Evolutionary conservation across 2,797 vertebrate species (phyloP), one percentile per base, ranked within the genome.

Genomic region (Alcedo atthis): DNA sequence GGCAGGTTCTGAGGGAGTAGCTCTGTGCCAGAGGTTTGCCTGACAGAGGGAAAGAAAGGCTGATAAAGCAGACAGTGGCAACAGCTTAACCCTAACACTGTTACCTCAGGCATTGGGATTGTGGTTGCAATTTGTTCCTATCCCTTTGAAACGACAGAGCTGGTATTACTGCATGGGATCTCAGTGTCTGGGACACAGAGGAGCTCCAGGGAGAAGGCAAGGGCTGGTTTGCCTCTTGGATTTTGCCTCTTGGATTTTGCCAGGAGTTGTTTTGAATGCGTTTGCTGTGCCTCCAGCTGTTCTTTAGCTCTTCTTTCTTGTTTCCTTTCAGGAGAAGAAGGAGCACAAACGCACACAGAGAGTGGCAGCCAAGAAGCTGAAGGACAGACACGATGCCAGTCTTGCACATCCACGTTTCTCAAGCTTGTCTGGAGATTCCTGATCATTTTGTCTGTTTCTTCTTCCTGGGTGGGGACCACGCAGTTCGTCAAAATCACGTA

Each of bases 401-500:
- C 98, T 35, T 99, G 98, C 87, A 97, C 97, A 30, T 98, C 97
- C 70, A 93, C 97, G 1, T 97, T 97, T 91, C 97, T 99, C 94
- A 99, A 99, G 97, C 98, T 99, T 37, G 95, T 99, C 93, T 99
- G 99, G 82, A 99, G 99, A 90, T 98, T 99, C 93, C 97, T 99
- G 97, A 97, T 99, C 97, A 98, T 99, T 79, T 96, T 99, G 92
- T 99, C 98, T 18, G 98, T 99, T 94, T 99, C 99, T 33, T 99
- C 99, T 6, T 99, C 99, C 86, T 99, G 99, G 99, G 98, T 99
- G 48, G 99, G 99, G 94, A 99, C 99, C 97, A 99, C 99, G 2
- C 99, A 99, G 97, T 98, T 99, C 94, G 98, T 99, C 91, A 99
- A 99, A 97, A 98, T 99, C 96, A 99, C 99, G 25, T 99, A 98